Conservation (phyloP, 92 coral and sea anemone genomes). For the Galaxea fascicularis region DNA sequence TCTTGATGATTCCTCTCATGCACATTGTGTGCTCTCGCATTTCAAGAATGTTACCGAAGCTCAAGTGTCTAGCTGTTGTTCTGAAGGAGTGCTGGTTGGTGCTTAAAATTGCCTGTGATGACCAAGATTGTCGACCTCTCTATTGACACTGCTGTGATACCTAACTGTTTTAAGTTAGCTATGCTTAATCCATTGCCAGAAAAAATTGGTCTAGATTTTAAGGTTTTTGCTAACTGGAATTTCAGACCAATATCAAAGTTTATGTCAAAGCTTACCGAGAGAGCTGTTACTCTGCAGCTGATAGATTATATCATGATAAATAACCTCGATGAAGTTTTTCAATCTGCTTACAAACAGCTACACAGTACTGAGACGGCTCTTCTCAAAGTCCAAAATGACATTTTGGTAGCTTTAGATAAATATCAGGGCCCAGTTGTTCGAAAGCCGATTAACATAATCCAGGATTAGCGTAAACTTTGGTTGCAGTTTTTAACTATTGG, state of each 20-base stretch:
- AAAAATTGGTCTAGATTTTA: background rate
- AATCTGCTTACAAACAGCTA: background rate
- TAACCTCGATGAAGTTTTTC: background rate
- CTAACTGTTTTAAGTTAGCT: too few species aligned
- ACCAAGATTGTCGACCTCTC: too few species aligned
- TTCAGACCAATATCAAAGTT: background rate
- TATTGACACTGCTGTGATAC: too few species aligned
- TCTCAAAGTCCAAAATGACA: background rate
- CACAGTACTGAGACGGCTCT: background rate
- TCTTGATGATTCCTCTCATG: conserved; percentile 12
- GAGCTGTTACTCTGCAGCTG: background rate
- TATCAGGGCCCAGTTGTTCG: too few species aligned
- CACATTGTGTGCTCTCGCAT: conserved; percentile 14
- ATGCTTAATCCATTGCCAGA: background rate
- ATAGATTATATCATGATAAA: background rate
- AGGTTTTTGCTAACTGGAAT: background rate
- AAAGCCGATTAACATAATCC: too few species aligned
- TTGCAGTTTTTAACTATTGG: too few species aligned
- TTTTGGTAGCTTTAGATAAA: background rate
- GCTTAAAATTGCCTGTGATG: too few species aligned
- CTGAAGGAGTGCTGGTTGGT: too few species aligned
- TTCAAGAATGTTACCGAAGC: conserved; percentile 18
- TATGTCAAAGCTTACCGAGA: too few species aligned
- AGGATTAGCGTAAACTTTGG: too few species aligned
- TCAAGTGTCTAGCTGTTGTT: too few species aligned